Evolutionary conservation across 2,888 invertebrate genomes (phyloP).

Genomic region (Syrista parreyssii): DNA sequence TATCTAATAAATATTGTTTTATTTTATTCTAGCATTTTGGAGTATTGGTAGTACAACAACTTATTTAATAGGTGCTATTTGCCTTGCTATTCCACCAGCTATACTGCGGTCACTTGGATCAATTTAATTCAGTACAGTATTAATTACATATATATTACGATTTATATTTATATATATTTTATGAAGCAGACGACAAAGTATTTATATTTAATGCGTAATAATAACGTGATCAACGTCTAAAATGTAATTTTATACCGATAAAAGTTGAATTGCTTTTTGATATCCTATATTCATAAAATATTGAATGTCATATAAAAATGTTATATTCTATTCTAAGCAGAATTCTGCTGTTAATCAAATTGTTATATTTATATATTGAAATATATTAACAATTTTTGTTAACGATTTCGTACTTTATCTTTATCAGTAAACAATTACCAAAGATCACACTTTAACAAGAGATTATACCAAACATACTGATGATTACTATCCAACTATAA

Average conservation of each 20-base stretch:
- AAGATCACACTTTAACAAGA: no score
- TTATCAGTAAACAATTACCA: not conserved
- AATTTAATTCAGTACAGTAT: not conserved
- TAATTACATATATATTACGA: not conserved
- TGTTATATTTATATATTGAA: not conserved
- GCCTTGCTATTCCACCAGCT: slow-evolving; percentile 81
- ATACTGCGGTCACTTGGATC: slow-evolving; percentile 65
- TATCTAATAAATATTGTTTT: slow-evolving; percentile 38
- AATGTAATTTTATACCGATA: not conserved
- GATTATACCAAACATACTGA: no score
- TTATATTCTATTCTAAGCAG: slow-evolving; percentile 6
- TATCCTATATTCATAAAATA: not conserved
- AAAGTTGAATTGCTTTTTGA: not conserved
- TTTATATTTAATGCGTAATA: not conserved
- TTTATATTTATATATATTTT: not conserved
- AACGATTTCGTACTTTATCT: slow-evolving; percentile 3
- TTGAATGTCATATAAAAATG: not conserved
- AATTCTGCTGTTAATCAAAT: slow-evolving; percentile 5
- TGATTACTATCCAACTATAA: no score
- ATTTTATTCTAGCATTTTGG: slow-evolving; percentile 83
- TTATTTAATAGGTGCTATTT: slow-evolving; percentile 82
- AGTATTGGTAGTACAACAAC: slow-evolving; percentile 85
- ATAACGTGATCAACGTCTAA: not conserved
- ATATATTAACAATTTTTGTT: not conserved
- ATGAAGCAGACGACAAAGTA: not conserved